These are phyloP conservation scores for Chaetodon trifasciatus DNA, from an alignment of 2,797 vertebrate species.

Conservation along the genomic window DNA sequence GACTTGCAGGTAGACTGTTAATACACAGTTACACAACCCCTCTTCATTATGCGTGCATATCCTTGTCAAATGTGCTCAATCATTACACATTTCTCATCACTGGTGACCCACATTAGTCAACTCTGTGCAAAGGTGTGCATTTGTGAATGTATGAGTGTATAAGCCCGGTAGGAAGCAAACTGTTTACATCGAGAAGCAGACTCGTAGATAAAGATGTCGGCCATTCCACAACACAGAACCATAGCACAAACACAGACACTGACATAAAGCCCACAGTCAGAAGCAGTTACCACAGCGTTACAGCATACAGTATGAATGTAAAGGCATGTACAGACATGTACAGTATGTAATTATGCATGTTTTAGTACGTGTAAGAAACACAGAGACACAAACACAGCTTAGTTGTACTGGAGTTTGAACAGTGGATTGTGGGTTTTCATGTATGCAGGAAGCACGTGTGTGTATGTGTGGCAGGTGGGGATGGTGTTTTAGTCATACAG, in stretches of 20 bases:
- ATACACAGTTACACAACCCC: constrained; percentile 23
- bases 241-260: constrained; percentile 54
- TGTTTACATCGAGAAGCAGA: constrained; percentile 48
- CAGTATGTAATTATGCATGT: constrained; percentile 62
- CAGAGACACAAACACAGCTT: constrained; percentile 72
- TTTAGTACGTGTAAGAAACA: constrained; percentile 66
- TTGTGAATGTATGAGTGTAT: constrained; percentile 29
- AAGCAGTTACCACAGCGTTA: constrained; percentile 61
- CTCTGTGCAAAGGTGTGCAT: constrained; percentile 32
- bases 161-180: constrained; percentile 33
- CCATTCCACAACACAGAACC: constrained; percentile 65
- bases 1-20: constrained; percentile 36
- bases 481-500: constrained; percentile 16
- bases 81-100: constrained; percentile 22
- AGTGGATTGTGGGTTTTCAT: constrained; percentile 34
- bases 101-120: constrained; percentile 26
- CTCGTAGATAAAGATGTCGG: constrained; percentile 51
- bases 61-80: constrained; percentile 28
- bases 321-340: constrained; percentile 56
- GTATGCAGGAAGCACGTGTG: constrained; percentile 43
- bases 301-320: constrained; percentile 60
- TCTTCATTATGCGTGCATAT: constrained; percentile 20
- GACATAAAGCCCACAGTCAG: constrained; percentile 50
- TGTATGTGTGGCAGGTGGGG: constrained; percentile 17
- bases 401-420: constrained; percentile 44